Base-by-base conservation (phyloP, 2,888 invertebrate genomes). In the Augiades crinisus region DNA sequence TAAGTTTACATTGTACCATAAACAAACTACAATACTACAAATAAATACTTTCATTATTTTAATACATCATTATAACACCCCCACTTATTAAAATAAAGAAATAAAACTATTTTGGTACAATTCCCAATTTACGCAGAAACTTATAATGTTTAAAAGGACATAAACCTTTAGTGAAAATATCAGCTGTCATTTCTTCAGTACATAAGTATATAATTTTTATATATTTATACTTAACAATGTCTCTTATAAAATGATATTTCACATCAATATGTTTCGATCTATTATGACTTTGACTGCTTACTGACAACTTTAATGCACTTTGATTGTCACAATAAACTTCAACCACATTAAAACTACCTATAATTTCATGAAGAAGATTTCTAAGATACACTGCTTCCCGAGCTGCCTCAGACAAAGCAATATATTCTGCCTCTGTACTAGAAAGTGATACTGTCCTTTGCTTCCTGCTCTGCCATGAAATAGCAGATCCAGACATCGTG, bases 381-480 rank as follows among this genome's bases (percentile, higher is more conserved):
- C 40, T 55, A 2, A 49, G 21, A 49, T 54, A 54, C 4, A 49
- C 17, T 21, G 55, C 55, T 36, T 55, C 46, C 16, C 49, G 38
- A 14, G 44, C 47, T 30, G 45, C 55, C 36, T 55, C 54, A 30
- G 58, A 37, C 22, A 58, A 16, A 21, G 47, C 51, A 13, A 33
- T 47, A 36, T n/a, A n/a, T n/a, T n/a, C n/a, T n/a, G n/a, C n/a
- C n/a, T n/a, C n/a, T n/a, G 44, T 45, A 30, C 54, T 52, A 3
- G 51, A 49, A 3, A 58, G 36, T 0, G 46, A 13, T 16, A 19
- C 19, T 19, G 19, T 19, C 19, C n/a, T 51, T 38, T 53, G 57
- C 21, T 58, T 58, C 34, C 40, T 53, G 31, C 50, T 36, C 27
- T 53, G 34, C 50, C 53, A 57, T 6, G 55, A 57, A n/a, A 59